phyloP scores from a whole-genome alignment of 2,113 vertebrate genomes.

The Trichechus manatus region DNA sequence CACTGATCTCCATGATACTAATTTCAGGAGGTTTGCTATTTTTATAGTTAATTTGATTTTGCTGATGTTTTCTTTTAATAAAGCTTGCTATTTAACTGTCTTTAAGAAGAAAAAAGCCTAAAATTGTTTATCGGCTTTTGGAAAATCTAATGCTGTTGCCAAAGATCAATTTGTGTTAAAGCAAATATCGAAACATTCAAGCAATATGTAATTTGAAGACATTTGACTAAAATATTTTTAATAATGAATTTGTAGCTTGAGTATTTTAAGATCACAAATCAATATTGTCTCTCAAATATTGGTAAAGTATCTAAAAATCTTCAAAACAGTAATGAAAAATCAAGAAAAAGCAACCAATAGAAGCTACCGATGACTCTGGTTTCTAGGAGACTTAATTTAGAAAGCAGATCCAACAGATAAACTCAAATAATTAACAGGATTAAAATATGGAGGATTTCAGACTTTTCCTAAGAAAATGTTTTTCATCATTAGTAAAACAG shows the following conservation, averaged over 20 bases:
- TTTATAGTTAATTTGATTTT: slow-evolving; percentile 47
- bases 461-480: background rate
- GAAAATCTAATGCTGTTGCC: slow-evolving; percentile 5
- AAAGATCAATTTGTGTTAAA: slow-evolving; percentile 41
- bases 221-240: slow-evolving; percentile 38
- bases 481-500: background rate
- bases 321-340: slow-evolving; percentile 36
- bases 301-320: background rate
- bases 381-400: background rate
- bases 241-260: slow-evolving; percentile 16
- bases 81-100: background rate
- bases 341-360: background rate
- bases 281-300: slow-evolving; percentile 24
- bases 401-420: background rate
- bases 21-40: slow-evolving; percentile 11
- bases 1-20: slow-evolving; percentile 16
- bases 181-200: slow-evolving; percentile 41
- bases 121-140: slow-evolving; percentile 21
- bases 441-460: background rate
- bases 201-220: background rate
- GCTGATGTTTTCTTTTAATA: slow-evolving; percentile 4
- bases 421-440: background rate
- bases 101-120: slow-evolving; percentile 7
- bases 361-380: background rate
- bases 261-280: background rate